Conservation (phyloP, 2,888 invertebrate species). For the Aphodius granarius region DNA sequence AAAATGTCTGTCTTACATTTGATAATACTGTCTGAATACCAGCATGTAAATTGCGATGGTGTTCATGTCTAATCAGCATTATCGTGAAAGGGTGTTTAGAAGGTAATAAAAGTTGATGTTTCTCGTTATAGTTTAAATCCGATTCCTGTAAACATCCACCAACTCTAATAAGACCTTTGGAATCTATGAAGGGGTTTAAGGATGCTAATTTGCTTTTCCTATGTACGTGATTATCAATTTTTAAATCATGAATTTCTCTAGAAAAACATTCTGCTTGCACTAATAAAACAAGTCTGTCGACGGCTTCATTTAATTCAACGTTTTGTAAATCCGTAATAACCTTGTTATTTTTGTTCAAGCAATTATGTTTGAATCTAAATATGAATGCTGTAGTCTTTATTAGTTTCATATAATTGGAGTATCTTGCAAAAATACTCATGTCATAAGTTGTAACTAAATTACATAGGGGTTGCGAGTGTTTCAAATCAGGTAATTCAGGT, state of each 20-base stretch:
- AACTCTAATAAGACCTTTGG: slow-evolving; percentile 1
- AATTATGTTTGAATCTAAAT: too few species aligned
- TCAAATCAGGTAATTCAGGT: too few species aligned
- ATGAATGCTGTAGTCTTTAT: too few species aligned
- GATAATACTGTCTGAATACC: not conserved
- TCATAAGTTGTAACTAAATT: too few species aligned
- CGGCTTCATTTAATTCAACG: too few species aligned
- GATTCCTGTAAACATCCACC: slow-evolving; percentile 1
- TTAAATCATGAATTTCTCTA: not conserved
- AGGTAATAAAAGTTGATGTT: not conserved
- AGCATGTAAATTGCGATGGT: slow-evolving; percentile 8
- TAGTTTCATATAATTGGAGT: too few species aligned
- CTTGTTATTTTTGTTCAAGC: too few species aligned
- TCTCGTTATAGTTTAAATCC: not conserved
- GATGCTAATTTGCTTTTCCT: not conserved
- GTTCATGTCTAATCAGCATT: not conserved
- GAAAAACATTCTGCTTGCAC: not conserved
- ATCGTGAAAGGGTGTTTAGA: not conserved
- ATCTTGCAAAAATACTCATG: too few species aligned
- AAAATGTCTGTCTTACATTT: not conserved
- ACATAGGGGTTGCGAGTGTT: too few species aligned
- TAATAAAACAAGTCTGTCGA: too few species aligned
- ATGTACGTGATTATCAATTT: not conserved
- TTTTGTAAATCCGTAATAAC: too few species aligned
- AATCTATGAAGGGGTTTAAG: not conserved